Conservation (phyloP, 2,113 vertebrate species). For the Hyperopisus bebe region DNA sequence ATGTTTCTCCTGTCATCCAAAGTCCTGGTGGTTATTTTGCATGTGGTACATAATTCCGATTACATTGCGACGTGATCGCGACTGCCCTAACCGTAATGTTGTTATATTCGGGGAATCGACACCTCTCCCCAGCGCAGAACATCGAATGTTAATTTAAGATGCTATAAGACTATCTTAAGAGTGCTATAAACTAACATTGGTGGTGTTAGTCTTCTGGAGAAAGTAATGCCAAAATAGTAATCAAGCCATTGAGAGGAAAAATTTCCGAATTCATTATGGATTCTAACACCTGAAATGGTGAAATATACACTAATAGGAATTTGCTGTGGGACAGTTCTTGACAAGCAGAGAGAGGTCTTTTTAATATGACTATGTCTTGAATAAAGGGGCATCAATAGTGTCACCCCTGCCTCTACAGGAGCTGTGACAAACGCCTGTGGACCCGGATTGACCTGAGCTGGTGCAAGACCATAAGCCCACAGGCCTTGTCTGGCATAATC, state of each 20-base stretch:
- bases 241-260: background rate
- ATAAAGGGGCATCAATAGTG: background rate
- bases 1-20: too few relatives aligned
- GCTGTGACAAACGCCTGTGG: slow-evolving; percentile 95
- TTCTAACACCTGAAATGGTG: background rate
- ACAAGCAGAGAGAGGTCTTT: background rate
- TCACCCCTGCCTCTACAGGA: slow-evolving; percentile 56
- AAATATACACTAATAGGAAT: background rate
- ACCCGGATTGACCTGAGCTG: slow-evolving; percentile 87
- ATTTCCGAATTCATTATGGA: background rate
- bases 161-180: too few relatives aligned
- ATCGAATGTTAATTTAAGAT: too few relatives aligned
- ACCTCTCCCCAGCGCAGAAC: background rate
- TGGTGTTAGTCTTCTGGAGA: background rate
- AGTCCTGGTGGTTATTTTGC: too few relatives aligned
- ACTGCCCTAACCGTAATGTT: background rate
- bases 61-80: too few relatives aligned
- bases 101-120: background rate
- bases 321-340: background rate
- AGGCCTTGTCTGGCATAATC: slow-evolving; percentile 92
- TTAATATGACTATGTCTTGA: background rate
- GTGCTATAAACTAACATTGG: background rate
- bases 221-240: background rate
- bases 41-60: too few relatives aligned
- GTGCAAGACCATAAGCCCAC: slow-evolving; percentile 85